phyloP scores from a whole-genome alignment of 2,888 invertebrate genomes.

The Spodoptera littoralis region DNA sequence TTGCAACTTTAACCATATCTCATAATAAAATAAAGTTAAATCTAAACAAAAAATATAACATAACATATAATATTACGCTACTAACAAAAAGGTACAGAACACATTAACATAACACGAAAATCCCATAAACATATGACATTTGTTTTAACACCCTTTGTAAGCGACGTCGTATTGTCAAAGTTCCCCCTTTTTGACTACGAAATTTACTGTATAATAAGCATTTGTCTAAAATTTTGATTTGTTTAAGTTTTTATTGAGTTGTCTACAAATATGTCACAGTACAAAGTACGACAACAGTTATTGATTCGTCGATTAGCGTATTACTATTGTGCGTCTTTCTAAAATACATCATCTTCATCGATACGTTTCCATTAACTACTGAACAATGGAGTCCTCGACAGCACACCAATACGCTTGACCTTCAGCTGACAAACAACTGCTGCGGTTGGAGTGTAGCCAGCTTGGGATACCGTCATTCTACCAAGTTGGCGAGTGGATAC shows the following conservation, averaged over 20 bases:
- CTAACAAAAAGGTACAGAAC: slow-evolving; percentile 67
- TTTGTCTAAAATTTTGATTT: slow-evolving; percentile 58
- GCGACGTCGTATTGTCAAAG: slow-evolving; percentile 69
- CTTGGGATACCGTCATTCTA: too few species aligned
- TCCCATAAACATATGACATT: slow-evolving; percentile 87
- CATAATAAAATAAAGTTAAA: slow-evolving; percentile 26
- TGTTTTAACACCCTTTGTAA: slow-evolving; percentile 82
- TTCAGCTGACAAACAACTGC: too few species aligned
- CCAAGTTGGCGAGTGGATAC: too few species aligned
- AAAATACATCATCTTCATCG: too few species aligned
- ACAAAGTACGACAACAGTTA: too few species aligned
- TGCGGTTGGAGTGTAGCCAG: too few species aligned
- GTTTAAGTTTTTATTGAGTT: slow-evolving; percentile 20
- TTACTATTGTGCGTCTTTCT: too few species aligned
- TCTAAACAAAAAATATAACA: slow-evolving; percentile 32
- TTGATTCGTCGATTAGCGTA: too few species aligned
- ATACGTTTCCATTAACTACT: too few species aligned
- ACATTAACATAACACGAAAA: slow-evolving; percentile 86
- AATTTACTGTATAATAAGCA: slow-evolving; percentile 69
- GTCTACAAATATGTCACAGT: slow-evolving; percentile 2
- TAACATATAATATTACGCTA: slow-evolving; percentile 47
- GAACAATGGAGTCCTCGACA: too few species aligned
- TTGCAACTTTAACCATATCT: neutral
- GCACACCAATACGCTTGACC: too few species aligned
- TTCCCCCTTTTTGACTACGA: slow-evolving; percentile 69